Percentiles rank a stretch among this genome's conserved stretches.
Conservation (phyloP, 1,140 invertebrate species). For the Zaprionus africanus region DNA sequence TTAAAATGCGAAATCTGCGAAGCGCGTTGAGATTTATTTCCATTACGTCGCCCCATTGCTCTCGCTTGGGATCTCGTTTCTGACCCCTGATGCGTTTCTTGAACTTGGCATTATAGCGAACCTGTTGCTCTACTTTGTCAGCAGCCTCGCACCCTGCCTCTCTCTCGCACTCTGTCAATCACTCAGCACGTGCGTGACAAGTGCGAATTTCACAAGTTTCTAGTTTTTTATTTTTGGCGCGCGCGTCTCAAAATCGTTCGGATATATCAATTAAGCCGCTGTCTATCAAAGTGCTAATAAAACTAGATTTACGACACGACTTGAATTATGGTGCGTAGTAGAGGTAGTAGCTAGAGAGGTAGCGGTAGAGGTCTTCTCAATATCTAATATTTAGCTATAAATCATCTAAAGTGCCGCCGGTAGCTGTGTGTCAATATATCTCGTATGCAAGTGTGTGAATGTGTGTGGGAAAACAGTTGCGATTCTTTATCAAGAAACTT, state of each 20-base stretch:
- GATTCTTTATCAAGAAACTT: conserved; percentile 11
- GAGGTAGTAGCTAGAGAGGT: not conserved
- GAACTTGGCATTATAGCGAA: conserved; percentile 67
- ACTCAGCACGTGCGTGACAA: conserved; percentile 62
- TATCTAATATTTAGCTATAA: conserved; percentile 5
- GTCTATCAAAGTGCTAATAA: conserved; percentile 46
- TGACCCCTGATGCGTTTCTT: conserved; percentile 59
- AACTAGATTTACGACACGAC: conserved; percentile 55
- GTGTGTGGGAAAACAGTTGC: not conserved
- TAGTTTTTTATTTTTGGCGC: conserved; percentile 8
- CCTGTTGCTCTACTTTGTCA: conserved; percentile 46
- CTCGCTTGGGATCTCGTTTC: conserved; percentile 36
- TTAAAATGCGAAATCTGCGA: conserved; percentile 9
- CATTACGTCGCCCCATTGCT: conserved; percentile 60
- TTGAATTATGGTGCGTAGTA: conserved; percentile 28
- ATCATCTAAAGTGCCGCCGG: conserved; percentile 1
- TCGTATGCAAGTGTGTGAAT: not conserved
- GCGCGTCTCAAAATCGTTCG: conserved; percentile 22
- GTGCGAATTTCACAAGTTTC: conserved; percentile 46
- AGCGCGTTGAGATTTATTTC: not conserved
- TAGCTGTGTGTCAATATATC: not conserved
- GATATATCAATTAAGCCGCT: conserved; percentile 47
- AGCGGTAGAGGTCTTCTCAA: not conserved
- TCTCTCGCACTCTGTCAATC: conserved; percentile 17
- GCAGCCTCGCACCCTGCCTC: conserved; percentile 1